Base-by-base conservation (phyloP, 2,797 vertebrate genomes). In the Eurystomus glaucurus region DNA sequence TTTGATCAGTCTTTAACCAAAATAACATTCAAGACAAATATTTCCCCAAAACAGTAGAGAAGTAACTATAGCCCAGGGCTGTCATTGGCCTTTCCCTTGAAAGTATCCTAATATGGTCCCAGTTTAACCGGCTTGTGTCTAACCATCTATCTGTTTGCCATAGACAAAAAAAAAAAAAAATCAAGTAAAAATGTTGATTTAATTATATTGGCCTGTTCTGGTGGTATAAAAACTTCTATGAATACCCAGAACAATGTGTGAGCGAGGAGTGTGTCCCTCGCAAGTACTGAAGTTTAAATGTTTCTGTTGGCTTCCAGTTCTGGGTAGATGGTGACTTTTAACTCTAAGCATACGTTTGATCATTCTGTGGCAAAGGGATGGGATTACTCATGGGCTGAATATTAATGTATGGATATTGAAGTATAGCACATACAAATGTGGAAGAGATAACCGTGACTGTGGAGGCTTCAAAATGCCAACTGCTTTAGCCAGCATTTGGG, bases 251-350 rank as follows among this genome's bases (percentile, higher is more conserved):
- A 61, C 66, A 95, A 58, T 11, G 41, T 62, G 5, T 28, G 37
- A 93, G 70, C 16, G 45, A 31, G 41, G 55, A 91, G 21, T 2
- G 13, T 31, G 39, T 85, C 55, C 52, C 80, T 74, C 85, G 33
- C 83, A 94, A 92, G 81, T 5, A n/a, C 57, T 41, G 54, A 75
- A 74, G 48, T 91, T 72, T 69, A 92, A 96, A 90, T 81, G 43
- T 88, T 93, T 95, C 88, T 85, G 60, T 90, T 95, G 90, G 78
- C 68, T 89, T 83, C 60, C 52, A 66, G 29, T 45, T 92, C 50
- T 93, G 78, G 71, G 85, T 51, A 66, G 41, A 81, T 46, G 77
- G 72, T 88, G 65, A 62, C 39, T 90, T 85, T 79, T 85, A 95
- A 92, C 74, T 84, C 90, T 29, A 72, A 95, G 92, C 83, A 95